phyloP scores from a whole-genome alignment of 1,140 invertebrate species.

The Caenorhabditis elegans region WBcel235 BX284605.5:7158501-7159000 shows the following conservation, averaged over 20 bases:
- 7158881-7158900: constrained; percentile 24
- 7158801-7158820: background rate
- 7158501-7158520: no score
- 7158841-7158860: background rate
- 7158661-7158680: constrained; percentile 53
- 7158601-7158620: constrained; percentile 52
- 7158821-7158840: background rate
- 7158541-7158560: constrained; percentile 49
- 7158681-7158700: constrained; percentile 53
- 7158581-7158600: constrained; percentile 53
- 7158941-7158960: background rate
- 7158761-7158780: constrained; percentile 5
- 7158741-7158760: constrained; percentile 31
- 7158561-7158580: constrained; percentile 58
- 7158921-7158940: background rate
- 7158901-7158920: no score
- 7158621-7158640: constrained; percentile 6
- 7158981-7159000: background rate
- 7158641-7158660: no score
- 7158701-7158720: constrained; percentile 39
- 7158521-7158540: background rate
- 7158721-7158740: constrained; percentile 37
- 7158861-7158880: background rate
- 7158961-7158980: background rate
- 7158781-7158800: constrained; percentile 36